A percentile compares a stretch with the other conserved stretches of the same genome.
phyloP scores from a whole-genome alignment of 2,113 vertebrate species.

The Monopterus albus region DNA sequence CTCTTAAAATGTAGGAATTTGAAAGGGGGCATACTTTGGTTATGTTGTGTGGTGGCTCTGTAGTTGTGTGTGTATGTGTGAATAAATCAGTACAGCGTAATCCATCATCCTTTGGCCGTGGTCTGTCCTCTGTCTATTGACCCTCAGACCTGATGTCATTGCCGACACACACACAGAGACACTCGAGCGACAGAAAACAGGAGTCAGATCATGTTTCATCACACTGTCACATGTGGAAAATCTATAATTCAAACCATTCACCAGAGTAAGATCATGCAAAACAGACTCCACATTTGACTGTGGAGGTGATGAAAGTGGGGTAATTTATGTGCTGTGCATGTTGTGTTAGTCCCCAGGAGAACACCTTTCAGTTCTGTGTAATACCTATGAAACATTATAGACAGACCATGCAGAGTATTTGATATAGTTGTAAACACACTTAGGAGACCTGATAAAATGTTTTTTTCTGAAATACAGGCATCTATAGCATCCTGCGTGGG shows the following conservation, averaged over 20 bases:
- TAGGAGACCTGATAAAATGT: constrained; percentile 33
- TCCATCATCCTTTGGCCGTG: constrained; percentile 50
- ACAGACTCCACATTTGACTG: constrained; percentile 33
- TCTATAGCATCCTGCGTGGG: constrained; percentile 60
- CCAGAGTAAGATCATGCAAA: constrained; percentile 27
- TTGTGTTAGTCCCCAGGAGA: constrained; percentile 14
- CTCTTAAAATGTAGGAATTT: neutral
- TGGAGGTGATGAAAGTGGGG: constrained; percentile 29
- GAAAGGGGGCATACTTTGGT: neutral
- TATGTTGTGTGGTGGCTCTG: neutral
- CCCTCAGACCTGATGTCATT: constrained; percentile 55
- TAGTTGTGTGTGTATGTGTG: neutral
- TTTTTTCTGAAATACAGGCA: constrained; percentile 27
- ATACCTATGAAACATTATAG: constrained; percentile 30
- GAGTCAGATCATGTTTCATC: constrained; percentile 18
- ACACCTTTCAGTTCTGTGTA: constrained; percentile 9
- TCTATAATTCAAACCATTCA: constrained; percentile 24
- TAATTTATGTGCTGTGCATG: constrained; percentile 31
- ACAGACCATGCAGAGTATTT: constrained; percentile 14
- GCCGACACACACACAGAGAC: constrained; percentile 21
- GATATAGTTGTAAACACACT: constrained; percentile 26
- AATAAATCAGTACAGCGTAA: constrained; percentile 42
- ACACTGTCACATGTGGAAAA: neutral
- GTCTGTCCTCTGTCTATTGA: constrained; percentile 54
- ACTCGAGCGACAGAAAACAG: neutral